Evolutionary conservation across 2,113 vertebrate species (phyloP).

Genomic region (Syngnathus typhle): DNA sequence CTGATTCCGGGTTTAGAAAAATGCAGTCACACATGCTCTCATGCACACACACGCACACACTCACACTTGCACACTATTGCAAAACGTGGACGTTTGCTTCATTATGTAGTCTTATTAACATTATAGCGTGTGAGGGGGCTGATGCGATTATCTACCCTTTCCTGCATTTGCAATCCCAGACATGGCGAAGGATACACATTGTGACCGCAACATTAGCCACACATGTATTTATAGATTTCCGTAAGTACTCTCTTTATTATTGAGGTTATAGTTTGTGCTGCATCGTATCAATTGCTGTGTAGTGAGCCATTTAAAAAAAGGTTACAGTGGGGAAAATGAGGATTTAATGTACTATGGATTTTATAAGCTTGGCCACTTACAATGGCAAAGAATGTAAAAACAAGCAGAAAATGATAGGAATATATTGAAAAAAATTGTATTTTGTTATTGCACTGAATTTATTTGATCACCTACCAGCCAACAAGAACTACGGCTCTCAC

Average conservation of each 20-base stretch:
- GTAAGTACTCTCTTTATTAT: neutral
- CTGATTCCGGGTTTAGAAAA: neutral
- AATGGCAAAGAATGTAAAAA: too few relatives aligned
- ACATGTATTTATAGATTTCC: neutral
- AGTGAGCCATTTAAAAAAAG: too few relatives aligned
- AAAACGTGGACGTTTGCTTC: neutral
- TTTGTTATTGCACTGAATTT: too few relatives aligned
- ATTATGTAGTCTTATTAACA: conserved; percentile 1
- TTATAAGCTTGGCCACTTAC: too few relatives aligned
- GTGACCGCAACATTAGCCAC: neutral
- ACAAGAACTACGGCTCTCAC: too few relatives aligned
- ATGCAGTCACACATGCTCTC: neutral
- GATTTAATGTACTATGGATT: too few relatives aligned
- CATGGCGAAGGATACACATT: neutral
- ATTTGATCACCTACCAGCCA: too few relatives aligned
- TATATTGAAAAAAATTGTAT: too few relatives aligned
- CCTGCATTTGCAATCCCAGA: neutral
- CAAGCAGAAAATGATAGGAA: too few relatives aligned
- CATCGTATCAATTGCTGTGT: neutral
- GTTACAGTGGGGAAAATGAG: too few relatives aligned
- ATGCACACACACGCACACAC: neutral
- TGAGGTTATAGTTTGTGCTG: neutral
- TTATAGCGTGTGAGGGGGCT: neutral
- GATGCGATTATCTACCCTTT: neutral
- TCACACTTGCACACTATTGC: neutral